These are phyloP conservation scores for Notarius lentiginosus DNA, from an alignment of 2,113 vertebrate genomes.

Conservation along the genomic window DNA sequence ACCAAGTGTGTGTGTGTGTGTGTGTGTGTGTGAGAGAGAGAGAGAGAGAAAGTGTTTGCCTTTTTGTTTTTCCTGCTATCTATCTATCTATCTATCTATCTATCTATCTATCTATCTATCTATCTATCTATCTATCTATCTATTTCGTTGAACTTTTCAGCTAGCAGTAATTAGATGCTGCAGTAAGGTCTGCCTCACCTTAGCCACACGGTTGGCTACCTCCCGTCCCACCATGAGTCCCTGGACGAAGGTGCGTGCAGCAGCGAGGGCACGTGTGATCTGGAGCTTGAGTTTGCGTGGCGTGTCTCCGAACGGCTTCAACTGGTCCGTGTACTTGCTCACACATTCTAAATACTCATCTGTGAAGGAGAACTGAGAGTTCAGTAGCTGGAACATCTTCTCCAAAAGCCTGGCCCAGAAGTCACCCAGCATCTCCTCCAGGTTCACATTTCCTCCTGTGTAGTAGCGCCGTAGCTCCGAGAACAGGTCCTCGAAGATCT, in stretches of 20 bases:
- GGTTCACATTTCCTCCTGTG: conserved; percentile 90
- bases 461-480: conserved; percentile 93
- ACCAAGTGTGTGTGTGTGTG: background rate
- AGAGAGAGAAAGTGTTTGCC: background rate
- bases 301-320: conserved; percentile 92
- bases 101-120: background rate
- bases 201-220: conserved; percentile 93
- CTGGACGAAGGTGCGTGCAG: conserved; percentile 94
- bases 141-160: background rate
- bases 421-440: conserved; percentile 96
- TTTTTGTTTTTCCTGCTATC: background rate
- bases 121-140: background rate
- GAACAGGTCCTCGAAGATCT: conserved; percentile 96
- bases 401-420: conserved; percentile 95
- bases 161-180: background rate
- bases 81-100: background rate
- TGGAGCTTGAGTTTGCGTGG: conserved; percentile 91
- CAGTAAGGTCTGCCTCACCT: conserved; percentile 76
- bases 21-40: background rate
- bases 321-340: conserved; percentile 93
- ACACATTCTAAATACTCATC: conserved; percentile 96
- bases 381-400: conserved; percentile 94
- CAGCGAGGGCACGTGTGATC: conserved; percentile 92
- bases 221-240: conserved; percentile 94
- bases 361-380: conserved; percentile 92